Base-by-base conservation (phyloP, 1,140 invertebrate genomes). In the Helicoverpa armigera region DNA sequence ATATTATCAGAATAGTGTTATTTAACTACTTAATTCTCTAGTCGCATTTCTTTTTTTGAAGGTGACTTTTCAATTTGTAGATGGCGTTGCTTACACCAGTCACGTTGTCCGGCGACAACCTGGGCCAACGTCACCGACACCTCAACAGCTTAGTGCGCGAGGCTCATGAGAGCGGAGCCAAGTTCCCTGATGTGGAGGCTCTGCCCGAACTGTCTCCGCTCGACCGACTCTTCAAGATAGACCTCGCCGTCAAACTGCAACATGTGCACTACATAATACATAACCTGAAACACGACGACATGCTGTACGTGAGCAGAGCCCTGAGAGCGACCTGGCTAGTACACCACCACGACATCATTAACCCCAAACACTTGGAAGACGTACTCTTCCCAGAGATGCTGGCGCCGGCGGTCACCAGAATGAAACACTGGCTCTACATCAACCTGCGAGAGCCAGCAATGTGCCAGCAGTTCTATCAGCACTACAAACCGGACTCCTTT, bases 191-290 rank as follows among this genome's bases (percentile, higher is more conserved):
- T 23, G 73, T 91, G 16, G 51, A 87, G 31, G 14, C 82, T 53
- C 12, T 84, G 69, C 76, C 86, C 13, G 91, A 94, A 81, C 18
- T 54, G 53, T 83, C 86, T 35, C 80, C 86, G n/a, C 69, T 92
- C 16, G 91, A 93, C 63, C 84, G 86, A 72, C 76, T 94, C 13
- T 91, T 92, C 65, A 92, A 94, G 84, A 91, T 94, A 31, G 87
- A 92, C 35, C 51, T 94, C 13, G 91, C 92, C 3, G 88, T 86
- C 14, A 86, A 88, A 73, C 76, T 88, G 18, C 85, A 76, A 72
- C 63, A 92, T 74, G 81, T 89, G 12, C 83, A 91, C n/a, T 94
- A 85, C 67, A 90, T 92, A 29, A 12, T 94, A 16, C 63, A 84
- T 54, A 90, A 85, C 61, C 72, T 94, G 3, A 88, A 89, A 85